Base-by-base conservation (phyloP, 2,113 vertebrate species). In the Nycticryphes semicollaris region DNA sequence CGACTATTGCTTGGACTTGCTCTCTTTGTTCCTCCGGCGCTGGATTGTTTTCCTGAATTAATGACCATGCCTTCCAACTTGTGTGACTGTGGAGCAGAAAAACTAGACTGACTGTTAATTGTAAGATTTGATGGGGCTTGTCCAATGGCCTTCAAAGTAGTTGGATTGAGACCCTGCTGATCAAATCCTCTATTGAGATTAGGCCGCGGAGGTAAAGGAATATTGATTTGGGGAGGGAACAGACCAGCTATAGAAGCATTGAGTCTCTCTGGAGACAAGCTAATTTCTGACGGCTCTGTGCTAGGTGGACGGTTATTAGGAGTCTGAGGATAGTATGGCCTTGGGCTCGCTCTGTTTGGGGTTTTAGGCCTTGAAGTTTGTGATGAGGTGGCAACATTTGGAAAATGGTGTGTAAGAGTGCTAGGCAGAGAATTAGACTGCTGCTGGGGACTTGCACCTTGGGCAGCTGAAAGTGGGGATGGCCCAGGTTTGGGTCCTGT, bases 211-310 rank as follows among this genome's bases (percentile, higher is more conserved):
- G 99, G 99, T 91, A 99, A 98, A 95, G 99, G 99, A 98, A 99
- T 99, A 98, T 99, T 99, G 90, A 99, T 99, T 90, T 99, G 99
- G 48, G 99, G 99, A 92, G 99, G 99, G 83, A 99, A 99, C 30
- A 99, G 98, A 60, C 99, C 99, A 91, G 99, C 99, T 95, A 99
- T 99, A 43, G 99, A 99, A 68, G 99, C 99, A 87, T 99, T 99
- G 75, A 99, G 98, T 95, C 99, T 98, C 97, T 99, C 99, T 64
- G 99, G 99, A 87, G 99, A 99, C 62, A 99, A 98, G 96, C 99
- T 99, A 25, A 99, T 99, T 98, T 99, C 99, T 56, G 99, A 99
- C 23, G 99, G 99, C 80, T 99, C 99, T 86, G 99, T 99, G 91
- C 99, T 99, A 10, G 99, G 99, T 50, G 99, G 99, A 80, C 99